Conservation (phyloP, 35 echinoderm and acorn worm species). For the Hemicentrotus pulcherrimus region DNA sequence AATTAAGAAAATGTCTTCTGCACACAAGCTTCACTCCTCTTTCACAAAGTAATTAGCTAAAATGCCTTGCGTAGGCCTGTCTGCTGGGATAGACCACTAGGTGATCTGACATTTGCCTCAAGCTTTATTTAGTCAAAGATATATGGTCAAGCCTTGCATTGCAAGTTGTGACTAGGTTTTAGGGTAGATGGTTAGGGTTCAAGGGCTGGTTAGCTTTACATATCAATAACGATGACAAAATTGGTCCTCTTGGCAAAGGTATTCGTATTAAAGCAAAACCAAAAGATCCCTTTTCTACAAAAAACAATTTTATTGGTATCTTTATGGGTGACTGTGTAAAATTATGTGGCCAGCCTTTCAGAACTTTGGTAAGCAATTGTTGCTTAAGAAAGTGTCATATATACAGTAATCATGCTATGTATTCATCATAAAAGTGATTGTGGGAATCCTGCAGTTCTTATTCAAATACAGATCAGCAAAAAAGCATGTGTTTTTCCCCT, state of each 20-base stretch:
- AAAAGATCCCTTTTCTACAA: no score
- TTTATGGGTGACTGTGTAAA: no score
- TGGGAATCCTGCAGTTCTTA: neutral
- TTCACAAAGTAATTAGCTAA: neutral
- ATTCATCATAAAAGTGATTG: neutral
- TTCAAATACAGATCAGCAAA: neutral
- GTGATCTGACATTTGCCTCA: neutral
- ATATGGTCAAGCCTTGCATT: neutral
- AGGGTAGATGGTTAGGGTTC: neutral
- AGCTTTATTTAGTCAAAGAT: neutral
- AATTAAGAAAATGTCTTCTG: slow-evolving; percentile 1
- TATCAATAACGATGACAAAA: neutral
- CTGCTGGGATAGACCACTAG: neutral
- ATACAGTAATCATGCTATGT: neutral
- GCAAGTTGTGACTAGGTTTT: neutral
- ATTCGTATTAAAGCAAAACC: no score
- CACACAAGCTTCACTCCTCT: neutral
- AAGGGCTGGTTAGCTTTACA: neutral
- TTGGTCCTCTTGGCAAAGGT: no score
- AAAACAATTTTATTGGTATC: no score
- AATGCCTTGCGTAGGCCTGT: neutral
- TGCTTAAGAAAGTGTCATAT: neutral
- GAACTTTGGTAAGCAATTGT: neutral
- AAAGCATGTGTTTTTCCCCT: neutral
- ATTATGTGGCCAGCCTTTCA: no score